Base-by-base conservation (phyloP, 2,888 invertebrate genomes). In the Dinocampus coccinellae region DNA sequence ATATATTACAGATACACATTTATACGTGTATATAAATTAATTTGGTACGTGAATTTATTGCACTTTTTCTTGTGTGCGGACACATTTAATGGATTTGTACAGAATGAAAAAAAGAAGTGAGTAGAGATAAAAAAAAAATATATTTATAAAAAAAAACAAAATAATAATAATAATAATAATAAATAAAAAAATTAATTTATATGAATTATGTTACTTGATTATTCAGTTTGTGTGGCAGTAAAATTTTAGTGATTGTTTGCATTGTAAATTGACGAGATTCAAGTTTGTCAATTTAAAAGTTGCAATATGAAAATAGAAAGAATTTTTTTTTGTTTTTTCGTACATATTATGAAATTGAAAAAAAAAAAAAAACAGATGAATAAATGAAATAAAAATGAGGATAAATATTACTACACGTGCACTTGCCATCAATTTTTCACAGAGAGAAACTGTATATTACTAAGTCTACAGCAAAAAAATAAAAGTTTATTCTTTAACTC, bases 401-500 rank as follows among this genome's bases (percentile, higher is more conserved):
- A n/a, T 24, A 57, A 33, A 33, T 33, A 29, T 58, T 16, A 58
- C 20, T n/a, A 57, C 58, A 33, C 58, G 47, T 16, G 47, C 4
- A 16, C 20, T 16, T 7, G 16, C 6, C 16, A 16, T 3, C 16
- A 47, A 47, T 47, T 33, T 34, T 58, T 16, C 58, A 29, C 34
- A 16, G 20, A 34, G 6, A 34, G n/a, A 58, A 11, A 57, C 16
- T 20, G 22, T 10, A 58, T 10, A 33, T 34, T 58, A 16, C 10
- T 33, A 58, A 33, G 34, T 58, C 58, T 58, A 34, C 33, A 58
- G 16, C 24, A 7, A 13, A 29, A 29, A 20, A 61, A 24, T 47
- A 63, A 63, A 64, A 70, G 42, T 64, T 63, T 39, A 69, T 69
- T 57, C 26, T 63, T 26, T 33, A 55, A 63, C 63, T 69, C 63